phyloP scores from a whole-genome alignment of 2,797 vertebrate species.

The Pangasius djambal region DNA sequence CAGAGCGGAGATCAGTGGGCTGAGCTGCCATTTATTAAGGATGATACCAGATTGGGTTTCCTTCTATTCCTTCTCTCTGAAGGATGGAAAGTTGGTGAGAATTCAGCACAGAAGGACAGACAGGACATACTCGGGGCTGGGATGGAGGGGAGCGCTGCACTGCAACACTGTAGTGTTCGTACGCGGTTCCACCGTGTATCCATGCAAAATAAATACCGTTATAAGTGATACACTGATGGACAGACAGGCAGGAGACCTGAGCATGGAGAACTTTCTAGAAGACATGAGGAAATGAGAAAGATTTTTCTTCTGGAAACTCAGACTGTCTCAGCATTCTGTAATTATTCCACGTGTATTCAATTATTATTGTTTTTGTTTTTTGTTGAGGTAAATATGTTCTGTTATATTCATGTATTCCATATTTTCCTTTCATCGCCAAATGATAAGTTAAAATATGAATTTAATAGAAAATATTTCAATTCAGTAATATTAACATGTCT shows the following conservation, averaged over 20 bases:
- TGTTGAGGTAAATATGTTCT: not conserved
- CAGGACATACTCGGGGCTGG: not conserved
- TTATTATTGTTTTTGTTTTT: too few species aligned
- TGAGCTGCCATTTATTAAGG: not conserved
- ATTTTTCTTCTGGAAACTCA: not conserved
- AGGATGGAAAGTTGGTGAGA: not conserved
- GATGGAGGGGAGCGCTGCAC: not conserved
- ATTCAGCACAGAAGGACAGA: not conserved
- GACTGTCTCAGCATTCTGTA: not conserved
- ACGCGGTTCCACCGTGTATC: not conserved
- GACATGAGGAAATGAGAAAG: not conserved
- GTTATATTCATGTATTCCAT: not conserved
- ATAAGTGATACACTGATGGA: too few species aligned
- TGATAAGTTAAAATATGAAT: not conserved
- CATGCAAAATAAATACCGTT: not conserved
- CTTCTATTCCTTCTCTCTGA: not conserved
- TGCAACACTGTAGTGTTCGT: not conserved
- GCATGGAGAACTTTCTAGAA: not conserved
- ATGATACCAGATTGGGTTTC: not conserved
- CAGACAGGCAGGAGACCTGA: not conserved
- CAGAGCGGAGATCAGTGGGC: not conserved
- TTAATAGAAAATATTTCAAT: too few species aligned
- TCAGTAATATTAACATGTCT: not conserved
- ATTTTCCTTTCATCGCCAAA: not conserved
- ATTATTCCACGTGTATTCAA: not conserved